Conservation (phyloP, 2,113 vertebrate species). For the Oreochromis spilurus region DNA sequence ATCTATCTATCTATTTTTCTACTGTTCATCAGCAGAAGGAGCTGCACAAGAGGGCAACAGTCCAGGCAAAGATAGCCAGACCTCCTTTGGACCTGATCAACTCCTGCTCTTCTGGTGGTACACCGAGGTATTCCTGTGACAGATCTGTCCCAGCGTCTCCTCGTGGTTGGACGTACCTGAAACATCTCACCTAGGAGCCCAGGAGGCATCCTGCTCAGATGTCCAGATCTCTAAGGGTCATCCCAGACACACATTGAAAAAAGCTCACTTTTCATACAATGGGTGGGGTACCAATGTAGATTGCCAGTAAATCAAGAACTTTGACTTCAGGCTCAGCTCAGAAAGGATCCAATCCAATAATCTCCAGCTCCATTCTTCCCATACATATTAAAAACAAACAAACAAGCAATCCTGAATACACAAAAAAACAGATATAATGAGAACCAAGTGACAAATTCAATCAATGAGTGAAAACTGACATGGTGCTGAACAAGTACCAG, state of each 20-base stretch:
- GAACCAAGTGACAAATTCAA: not conserved
- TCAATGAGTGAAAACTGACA: not conserved
- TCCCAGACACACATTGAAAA: not conserved
- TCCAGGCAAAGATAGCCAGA: not conserved
- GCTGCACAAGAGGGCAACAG: not conserved
- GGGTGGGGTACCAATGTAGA: not conserved
- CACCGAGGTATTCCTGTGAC: not conserved
- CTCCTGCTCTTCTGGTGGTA: not conserved
- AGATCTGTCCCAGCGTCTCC: not conserved
- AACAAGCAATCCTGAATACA: not conserved
- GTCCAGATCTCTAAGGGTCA: not conserved
- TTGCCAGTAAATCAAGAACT: not conserved
- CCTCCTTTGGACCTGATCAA: not conserved
- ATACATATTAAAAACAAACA: not conserved
- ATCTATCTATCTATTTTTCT: not conserved
- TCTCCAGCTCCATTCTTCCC: not conserved
- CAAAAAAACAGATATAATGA: not conserved
- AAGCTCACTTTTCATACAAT: not conserved
- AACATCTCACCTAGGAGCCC: not conserved
- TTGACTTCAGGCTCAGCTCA: not conserved
- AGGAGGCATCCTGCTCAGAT: not conserved
- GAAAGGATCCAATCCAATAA: not conserved
- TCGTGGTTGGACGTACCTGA: not conserved
- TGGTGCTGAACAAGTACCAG: not conserved
- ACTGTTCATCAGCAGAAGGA: not conserved